Evolutionary conservation across 2,797 vertebrate species (phyloP), one percentile per base, ranked within the genome.

Genomic region (Macropodus opercularis): DNA sequence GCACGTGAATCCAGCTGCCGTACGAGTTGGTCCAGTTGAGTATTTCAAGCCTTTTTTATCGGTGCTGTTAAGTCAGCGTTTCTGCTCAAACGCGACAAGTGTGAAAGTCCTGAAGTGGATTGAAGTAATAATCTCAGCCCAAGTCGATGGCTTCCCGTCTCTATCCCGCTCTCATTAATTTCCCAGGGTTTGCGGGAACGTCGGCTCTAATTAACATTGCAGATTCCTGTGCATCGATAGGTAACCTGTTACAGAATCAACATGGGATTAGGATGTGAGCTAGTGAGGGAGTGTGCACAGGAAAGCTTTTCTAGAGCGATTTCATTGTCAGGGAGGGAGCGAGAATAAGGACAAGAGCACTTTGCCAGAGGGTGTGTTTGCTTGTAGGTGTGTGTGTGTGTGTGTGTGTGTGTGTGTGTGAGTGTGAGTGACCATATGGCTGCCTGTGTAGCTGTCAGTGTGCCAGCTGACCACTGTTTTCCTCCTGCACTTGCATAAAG

Each of bases 361-460:
- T 57, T 70, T 71, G 39, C 59, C 63, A 46, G 50, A 65, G 62
- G 27, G 43, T 41, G 15, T 21, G 1, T 22, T 29, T 35, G 31
- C 21, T 31, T 21, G 12, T 29, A 29, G n/a, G 24, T 35, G 27
- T 24, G 19, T 46, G 34, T 46, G 12, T n/a, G 2, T 38, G 27
- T 47, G 14, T 39, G 8, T 14, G 42, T 27, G 6, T 39, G 21
- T 29, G 3, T 14, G 17, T 5, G n/a, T 22, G 22, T 39, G 11
- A 22, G 47, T 47, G 18, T 53, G 14, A 32, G 59, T 3, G 60
- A 77, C 85, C 90, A 90, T 92, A 91, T 92, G 90, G 88, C 77
- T 68, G 44, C 53, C 77, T 83, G 62, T 85, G 83, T 79, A 58
- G 63, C 73, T 90, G 88, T 87, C 84, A 51, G 34, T 17, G 42